Conservation (phyloP, 2,888 invertebrate genomes). For the Alsophila aescularia region DNA sequence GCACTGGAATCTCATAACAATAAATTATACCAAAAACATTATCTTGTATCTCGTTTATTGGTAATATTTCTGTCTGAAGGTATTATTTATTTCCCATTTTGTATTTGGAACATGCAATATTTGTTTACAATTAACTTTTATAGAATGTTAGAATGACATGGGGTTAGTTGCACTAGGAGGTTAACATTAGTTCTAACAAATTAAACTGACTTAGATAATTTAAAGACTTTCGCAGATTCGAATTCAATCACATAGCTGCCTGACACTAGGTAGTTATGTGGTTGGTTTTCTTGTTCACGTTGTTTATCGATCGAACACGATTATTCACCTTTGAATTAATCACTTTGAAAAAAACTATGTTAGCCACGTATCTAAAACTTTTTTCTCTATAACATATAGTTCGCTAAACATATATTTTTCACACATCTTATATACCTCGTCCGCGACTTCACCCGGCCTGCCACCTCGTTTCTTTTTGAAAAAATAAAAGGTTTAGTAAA, state of each 20-base stretch:
- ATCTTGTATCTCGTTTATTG: background rate
- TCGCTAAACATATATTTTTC: slow-evolving; percentile 78
- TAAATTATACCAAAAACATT: slow-evolving; percentile 9
- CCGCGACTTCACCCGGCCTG: slow-evolving; percentile 92
- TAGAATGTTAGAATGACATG: slow-evolving; percentile 65
- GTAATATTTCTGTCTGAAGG: slow-evolving; percentile 2
- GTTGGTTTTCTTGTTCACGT: slow-evolving; percentile 4
- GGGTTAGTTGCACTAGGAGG: slow-evolving; percentile 59
- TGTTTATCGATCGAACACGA: slow-evolving; percentile 19
- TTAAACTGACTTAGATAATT: slow-evolving; percentile 14
- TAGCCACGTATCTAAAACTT: slow-evolving; percentile 76
- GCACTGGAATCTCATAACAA: slow-evolving; percentile 15
- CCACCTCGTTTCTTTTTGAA: slow-evolving; percentile 88
- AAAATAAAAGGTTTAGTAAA: slow-evolving; percentile 77
- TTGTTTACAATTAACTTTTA: slow-evolving; percentile 40
- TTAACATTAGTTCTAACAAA: slow-evolving; percentile 26
- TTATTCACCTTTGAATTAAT: slow-evolving; percentile 65
- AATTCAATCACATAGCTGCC: slow-evolving; percentile 25
- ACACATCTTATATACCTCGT: slow-evolving; percentile 86
- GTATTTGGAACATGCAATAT: slow-evolving; percentile 47
- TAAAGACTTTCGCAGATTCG: slow-evolving; percentile 7
- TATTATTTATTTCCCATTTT: slow-evolving; percentile 40
- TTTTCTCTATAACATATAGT: slow-evolving; percentile 72
- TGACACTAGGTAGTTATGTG: slow-evolving; percentile 17
- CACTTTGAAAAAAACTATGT: slow-evolving; percentile 76